Conservation (phyloP, 2,888 invertebrate species). For the Hypomecis atomaria region DNA sequence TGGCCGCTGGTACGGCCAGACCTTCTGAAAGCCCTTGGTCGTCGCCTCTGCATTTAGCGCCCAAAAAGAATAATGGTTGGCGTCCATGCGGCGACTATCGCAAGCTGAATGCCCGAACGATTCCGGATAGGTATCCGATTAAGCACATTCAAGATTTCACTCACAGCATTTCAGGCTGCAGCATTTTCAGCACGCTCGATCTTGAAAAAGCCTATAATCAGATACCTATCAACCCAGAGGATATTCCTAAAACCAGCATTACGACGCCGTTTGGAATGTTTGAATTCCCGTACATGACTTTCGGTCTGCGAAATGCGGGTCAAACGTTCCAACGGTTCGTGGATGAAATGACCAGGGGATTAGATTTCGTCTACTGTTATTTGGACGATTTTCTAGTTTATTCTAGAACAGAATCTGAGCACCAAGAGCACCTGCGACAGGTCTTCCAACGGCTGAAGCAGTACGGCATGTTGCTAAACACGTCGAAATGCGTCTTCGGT, state of each 20-base stretch:
- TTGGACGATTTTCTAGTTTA: constrained; percentile 15
- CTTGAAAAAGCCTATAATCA: constrained; percentile 57
- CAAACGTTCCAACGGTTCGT: constrained; percentile 36
- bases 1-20: constrained; percentile 39
- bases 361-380: constrained; percentile 8
- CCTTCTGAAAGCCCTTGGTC: constrained; percentile 48
- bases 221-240: constrained; percentile 55
- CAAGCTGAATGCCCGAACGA: constrained; percentile 50
- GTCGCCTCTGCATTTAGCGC: constrained; percentile 54
- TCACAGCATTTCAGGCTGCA: constrained; percentile 17
- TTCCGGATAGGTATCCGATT: constrained; percentile 54
- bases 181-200: constrained; percentile 36
- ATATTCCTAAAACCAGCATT: constrained; percentile 58
- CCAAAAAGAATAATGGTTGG: constrained; percentile 53
- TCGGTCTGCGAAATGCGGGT: constrained; percentile 42
- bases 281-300: constrained; percentile 62
- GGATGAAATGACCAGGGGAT: constrained; percentile 35
- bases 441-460: constrained; percentile 11
- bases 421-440: constrained; percentile 11
- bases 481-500: constrained; percentile 25
- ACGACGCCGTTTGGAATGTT: constrained; percentile 43
- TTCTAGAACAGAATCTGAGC: background rate
- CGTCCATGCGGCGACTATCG: constrained; percentile 61
- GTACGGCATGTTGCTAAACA: constrained; percentile 12
- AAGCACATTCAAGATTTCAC: constrained; percentile 29